Evolutionary conservation across 2,797 vertebrate genomes (phyloP).

Genomic region (Etheostoma perlongum): DNA sequence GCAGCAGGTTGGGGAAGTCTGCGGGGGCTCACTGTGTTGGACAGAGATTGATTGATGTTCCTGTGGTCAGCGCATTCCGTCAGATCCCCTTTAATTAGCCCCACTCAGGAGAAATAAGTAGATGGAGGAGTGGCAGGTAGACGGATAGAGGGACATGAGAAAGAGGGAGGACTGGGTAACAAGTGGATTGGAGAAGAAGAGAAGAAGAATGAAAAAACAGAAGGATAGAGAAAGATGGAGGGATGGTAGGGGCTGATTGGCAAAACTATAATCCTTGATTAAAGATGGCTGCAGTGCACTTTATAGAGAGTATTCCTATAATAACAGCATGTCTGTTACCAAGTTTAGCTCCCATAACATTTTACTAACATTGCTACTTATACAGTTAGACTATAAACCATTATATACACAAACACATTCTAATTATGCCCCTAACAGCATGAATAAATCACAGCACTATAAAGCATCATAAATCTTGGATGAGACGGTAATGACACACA

Average conservation of each 20-base stretch:
- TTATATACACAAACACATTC: constrained; percentile 2
- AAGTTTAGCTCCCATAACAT: constrained; percentile 55
- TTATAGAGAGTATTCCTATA: constrained; percentile 31
- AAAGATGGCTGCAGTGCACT: constrained; percentile 37
- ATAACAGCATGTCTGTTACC: constrained; percentile 35
- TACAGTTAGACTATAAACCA: constrained; percentile 33
- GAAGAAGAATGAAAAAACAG: neutral
- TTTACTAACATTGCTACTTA: constrained; percentile 30
- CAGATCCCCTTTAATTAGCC: constrained; percentile 85
- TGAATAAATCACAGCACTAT: constrained; percentile 24
- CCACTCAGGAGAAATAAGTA: constrained; percentile 75
- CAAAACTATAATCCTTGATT: constrained; percentile 56
- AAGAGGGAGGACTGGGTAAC: constrained; percentile 34
- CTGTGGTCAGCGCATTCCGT: constrained; percentile 77
- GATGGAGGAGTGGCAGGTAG: constrained; percentile 69
- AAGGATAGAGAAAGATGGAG: constrained; percentile 24
- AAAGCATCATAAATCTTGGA: constrained; percentile 27
- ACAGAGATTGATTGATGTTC: constrained; percentile 86
- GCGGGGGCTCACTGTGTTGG: constrained; percentile 66
- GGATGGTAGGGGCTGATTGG: constrained; percentile 43
- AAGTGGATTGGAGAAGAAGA: constrained; percentile 20
- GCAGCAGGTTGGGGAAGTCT: constrained; percentile 76
- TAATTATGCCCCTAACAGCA: constrained; percentile 24
- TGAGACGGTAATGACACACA: constrained; percentile 21
- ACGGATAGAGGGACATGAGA: constrained; percentile 52